Evolutionary conservation across 2,113 vertebrate species (phyloP).

Genomic region (Euleptes europaea): DNA sequence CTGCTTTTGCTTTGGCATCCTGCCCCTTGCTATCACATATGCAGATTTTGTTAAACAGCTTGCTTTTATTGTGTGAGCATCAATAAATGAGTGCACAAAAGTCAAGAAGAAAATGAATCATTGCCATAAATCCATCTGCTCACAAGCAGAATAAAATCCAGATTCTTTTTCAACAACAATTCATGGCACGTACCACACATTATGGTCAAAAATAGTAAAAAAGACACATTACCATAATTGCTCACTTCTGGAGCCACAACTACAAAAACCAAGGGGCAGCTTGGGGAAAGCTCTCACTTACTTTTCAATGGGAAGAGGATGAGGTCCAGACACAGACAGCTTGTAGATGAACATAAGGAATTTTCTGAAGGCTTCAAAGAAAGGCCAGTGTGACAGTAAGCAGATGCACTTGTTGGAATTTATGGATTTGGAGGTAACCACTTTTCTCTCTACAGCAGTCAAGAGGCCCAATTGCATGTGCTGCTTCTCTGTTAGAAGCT

Average conservation of each 20-base stretch:
- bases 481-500: conserved; percentile 91
- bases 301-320: conserved; percentile 98
- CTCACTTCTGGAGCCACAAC: background rate
- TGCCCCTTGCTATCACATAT: no score
- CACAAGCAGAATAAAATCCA: conserved; percentile 1
- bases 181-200: background rate
- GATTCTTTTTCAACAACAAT: background rate
- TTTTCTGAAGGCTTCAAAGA: conserved; percentile 94
- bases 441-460: conserved; percentile 89
- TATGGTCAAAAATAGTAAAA: background rate
- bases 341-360: conserved; percentile 98
- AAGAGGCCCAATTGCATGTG: conserved; percentile 91
- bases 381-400: conserved; percentile 97
- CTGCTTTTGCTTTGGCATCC: background rate
- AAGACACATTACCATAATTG: background rate
- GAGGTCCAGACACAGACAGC: conserved; percentile 93
- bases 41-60: no score
- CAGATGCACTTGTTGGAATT: conserved; percentile 98
- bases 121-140: background rate
- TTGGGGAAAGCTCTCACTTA: conserved; percentile 69
- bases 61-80: no score
- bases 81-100: background rate
- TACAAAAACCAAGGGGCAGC: background rate
- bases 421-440: conserved; percentile 86
- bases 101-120: background rate